phyloP scores from a whole-genome alignment of 2,888 invertebrate species.

The Zonitis immaculata region DNA sequence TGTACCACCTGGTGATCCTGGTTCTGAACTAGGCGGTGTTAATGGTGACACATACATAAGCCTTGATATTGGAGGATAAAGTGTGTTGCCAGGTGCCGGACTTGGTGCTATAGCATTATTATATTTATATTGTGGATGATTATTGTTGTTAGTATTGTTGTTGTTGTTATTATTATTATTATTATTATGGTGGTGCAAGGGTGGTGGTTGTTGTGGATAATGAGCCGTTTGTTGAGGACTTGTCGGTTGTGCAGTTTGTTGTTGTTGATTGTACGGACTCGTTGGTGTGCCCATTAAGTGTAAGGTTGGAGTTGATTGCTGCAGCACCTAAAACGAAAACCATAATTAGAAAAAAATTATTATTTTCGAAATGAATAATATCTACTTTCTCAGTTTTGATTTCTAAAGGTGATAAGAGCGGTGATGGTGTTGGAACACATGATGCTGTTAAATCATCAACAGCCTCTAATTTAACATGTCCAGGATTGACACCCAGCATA shows the following conservation, averaged over 20 bases:
- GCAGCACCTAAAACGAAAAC: conserved; percentile 38
- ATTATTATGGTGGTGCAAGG: conserved; percentile 43
- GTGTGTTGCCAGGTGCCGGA: conserved; percentile 47
- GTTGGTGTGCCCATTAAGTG: conserved; percentile 55
- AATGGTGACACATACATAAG: conserved; percentile 78
- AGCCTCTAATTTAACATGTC: conserved; percentile 76
- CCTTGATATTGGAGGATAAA: conserved; percentile 56
- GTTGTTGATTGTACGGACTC: conserved; percentile 49
- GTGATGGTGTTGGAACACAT: conserved; percentile 66
- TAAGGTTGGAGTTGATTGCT: conserved; percentile 51
- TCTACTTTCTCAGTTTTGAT: conserved; percentile 69
- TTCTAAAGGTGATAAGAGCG: conserved; percentile 72
- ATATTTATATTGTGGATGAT: conserved; percentile 40
- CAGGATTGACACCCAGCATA: conserved; percentile 68
- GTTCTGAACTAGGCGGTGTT: conserved; percentile 85
- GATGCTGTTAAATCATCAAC: conserved; percentile 55
- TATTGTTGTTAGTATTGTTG: conserved; percentile 34
- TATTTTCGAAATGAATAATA: neutral
- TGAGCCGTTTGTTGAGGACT: conserved; percentile 50
- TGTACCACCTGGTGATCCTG: conserved; percentile 74
- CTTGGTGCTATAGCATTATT: conserved; percentile 38
- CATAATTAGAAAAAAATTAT: conserved; percentile 3
- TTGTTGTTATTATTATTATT: conserved; percentile 18
- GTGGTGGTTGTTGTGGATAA: conserved; percentile 37
- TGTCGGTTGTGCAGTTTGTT: conserved; percentile 29